Conservation (phyloP, 1,140 invertebrate genomes). For the Prorops nasuta region DNA sequence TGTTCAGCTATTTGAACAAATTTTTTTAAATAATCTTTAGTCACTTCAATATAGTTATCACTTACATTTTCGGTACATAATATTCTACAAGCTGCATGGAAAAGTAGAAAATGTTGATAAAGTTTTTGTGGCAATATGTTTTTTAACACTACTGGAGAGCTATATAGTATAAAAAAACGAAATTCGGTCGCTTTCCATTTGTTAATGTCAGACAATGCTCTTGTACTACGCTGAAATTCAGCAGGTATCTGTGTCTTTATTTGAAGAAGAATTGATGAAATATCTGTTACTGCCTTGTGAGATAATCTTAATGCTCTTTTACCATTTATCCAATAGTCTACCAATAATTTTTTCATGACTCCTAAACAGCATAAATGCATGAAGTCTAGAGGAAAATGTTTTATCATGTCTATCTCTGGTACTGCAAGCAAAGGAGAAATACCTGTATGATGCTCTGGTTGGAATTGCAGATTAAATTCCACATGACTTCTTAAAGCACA, state of each 20-base stretch:
- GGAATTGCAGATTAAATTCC: background rate
- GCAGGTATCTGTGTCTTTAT: slow-evolving; percentile 12
- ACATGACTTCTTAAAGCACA: background rate
- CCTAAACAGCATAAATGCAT: no score
- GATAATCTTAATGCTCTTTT: background rate
- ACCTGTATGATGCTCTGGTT: no score
- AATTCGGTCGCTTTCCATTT: slow-evolving; percentile 26
- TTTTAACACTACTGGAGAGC: slow-evolving; percentile 16
- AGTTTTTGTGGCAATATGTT: slow-evolving; percentile 14
- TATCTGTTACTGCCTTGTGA: background rate
- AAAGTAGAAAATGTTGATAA: slow-evolving; percentile 27
- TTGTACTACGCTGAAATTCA: slow-evolving; percentile 23
- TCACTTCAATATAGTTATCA: background rate
- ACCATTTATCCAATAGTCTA: background rate
- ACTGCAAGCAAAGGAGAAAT: no score
- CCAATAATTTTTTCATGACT: no score
- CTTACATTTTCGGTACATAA: slow-evolving; percentile 6
- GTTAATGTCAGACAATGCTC: slow-evolving; percentile 11
- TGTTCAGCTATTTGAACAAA: no score
- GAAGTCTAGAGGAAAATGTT: no score
- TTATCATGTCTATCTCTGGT: no score
- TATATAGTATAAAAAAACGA: slow-evolving; percentile 22
- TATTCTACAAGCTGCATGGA: slow-evolving; percentile 24
- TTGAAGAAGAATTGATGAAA: background rate
- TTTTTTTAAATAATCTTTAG: background rate